A percentile compares a stretch with the other conserved stretches of the same genome.
phyloP scores from a whole-genome alignment of 2,113 vertebrate species.

The Chunga burmeisteri region DNA sequence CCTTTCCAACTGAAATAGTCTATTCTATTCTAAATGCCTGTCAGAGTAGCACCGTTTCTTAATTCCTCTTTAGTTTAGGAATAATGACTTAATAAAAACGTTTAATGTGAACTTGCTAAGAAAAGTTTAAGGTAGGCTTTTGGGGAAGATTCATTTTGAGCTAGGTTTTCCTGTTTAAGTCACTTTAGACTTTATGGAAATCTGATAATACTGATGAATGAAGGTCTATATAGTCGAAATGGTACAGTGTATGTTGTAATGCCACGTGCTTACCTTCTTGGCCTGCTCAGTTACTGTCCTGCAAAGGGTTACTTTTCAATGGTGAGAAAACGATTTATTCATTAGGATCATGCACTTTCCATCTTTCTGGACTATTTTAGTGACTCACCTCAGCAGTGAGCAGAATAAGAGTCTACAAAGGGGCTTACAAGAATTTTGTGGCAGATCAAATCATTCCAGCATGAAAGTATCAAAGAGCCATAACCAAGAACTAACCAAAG shows the following conservation, averaged over 20 bases:
- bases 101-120: neutral
- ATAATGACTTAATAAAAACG: neutral
- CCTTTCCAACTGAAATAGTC: neutral
- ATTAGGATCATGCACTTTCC: neutral
- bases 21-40: neutral
- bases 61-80: neutral
- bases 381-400: neutral
- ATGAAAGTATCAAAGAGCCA: rapidly evolving
- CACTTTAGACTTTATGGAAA: neutral
- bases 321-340: neutral
- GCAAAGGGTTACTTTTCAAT: neutral
- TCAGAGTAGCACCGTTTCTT: neutral
- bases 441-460: neutral
- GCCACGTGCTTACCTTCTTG: rapidly evolving
- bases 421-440: neutral
- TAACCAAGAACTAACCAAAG: neutral
- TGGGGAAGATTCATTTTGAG: neutral
- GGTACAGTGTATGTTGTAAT: neutral
- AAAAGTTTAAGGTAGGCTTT: neutral
- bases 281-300: neutral
- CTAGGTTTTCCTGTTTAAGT: neutral
- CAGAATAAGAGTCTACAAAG: neutral
- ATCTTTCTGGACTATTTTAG: neutral
- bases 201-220: neutral
- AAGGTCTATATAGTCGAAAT: neutral